These are phyloP conservation scores for Paracyclopina nana DNA, from an alignment of 1,140 invertebrate species.

Conservation along the genomic window DNA sequence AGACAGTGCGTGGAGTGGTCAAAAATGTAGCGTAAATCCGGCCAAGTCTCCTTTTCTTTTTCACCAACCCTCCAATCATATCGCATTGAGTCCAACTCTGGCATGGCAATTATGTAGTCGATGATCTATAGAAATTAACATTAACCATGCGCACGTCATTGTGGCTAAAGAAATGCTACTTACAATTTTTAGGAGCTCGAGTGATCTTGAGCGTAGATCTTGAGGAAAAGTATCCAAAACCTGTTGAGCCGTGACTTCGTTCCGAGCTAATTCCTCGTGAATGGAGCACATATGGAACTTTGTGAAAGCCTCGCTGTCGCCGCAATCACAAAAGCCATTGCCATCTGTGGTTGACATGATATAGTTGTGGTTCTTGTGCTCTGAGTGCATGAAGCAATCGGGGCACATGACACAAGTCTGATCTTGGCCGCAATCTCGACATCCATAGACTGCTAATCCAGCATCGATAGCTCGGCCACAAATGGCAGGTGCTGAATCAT, in stretches of 20 bases:
- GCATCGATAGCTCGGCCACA: constrained; percentile 88
- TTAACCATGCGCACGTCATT: too few species aligned
- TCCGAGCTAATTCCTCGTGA: constrained; percentile 23
- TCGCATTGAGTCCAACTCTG: too few species aligned
- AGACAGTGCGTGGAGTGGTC: constrained; percentile 5
- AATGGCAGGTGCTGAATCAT: constrained; percentile 45
- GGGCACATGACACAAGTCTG: constrained; percentile 93
- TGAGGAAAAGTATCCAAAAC: constrained; percentile 1
- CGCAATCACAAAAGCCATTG: constrained; percentile 92
- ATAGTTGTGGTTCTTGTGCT: constrained; percentile 53
- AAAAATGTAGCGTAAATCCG: background rate
- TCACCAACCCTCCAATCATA: background rate
- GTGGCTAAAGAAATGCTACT: too few species aligned
- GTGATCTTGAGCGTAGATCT: background rate
- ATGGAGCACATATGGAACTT: constrained; percentile 52
- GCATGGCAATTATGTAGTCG: too few species aligned
- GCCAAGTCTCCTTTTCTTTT: constrained; percentile 11
- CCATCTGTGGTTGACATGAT: constrained; percentile 82
- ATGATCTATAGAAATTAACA: too few species aligned
- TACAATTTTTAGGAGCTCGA: too few species aligned
- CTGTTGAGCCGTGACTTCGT: background rate
- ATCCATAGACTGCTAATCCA: constrained; percentile 92
- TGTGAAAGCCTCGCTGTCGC: constrained; percentile 84
- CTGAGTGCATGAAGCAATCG: constrained; percentile 84
- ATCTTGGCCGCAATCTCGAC: constrained; percentile 89